These are phyloP conservation scores for Turdus rufiventris DNA, from an alignment of 2,113 vertebrate species.

Conservation along the genomic window DNA sequence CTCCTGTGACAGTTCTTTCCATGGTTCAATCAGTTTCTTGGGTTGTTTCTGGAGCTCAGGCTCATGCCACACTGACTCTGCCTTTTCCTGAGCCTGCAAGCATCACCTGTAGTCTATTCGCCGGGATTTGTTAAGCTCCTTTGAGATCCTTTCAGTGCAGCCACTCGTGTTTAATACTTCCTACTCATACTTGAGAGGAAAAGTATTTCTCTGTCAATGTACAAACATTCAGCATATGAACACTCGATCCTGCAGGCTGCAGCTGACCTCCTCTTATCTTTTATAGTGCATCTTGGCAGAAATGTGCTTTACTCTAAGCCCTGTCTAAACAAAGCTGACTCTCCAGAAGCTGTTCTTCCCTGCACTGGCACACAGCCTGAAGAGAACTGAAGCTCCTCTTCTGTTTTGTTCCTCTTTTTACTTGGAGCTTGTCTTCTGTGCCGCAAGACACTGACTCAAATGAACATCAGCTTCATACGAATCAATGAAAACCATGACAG, in stretches of 20 bases:
- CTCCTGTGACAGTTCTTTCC: background rate
- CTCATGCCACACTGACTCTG: background rate
- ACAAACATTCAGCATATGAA: background rate
- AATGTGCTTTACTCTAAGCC: background rate
- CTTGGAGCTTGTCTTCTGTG: background rate
- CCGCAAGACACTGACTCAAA: background rate
- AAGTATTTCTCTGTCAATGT: background rate
- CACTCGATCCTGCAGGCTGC: background rate
- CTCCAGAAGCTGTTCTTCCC: constrained; percentile 9
- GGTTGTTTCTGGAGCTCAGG: background rate
- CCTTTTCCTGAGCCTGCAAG: background rate
- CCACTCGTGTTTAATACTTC: background rate
- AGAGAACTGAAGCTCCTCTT: background rate
- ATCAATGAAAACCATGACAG: background rate
- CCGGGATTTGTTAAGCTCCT: background rate
- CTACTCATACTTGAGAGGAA: background rate
- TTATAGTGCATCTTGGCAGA: background rate
- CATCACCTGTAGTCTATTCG: background rate
- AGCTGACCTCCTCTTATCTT: background rate
- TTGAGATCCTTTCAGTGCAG: background rate
- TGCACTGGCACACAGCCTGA: background rate
- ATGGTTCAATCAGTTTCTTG: background rate
- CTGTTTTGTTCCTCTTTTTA: background rate
- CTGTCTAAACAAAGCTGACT: background rate
- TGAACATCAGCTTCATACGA: background rate